phyloP scores from a whole-genome alignment of 2,797 vertebrate species.

The Epinephelus awoara region DNA sequence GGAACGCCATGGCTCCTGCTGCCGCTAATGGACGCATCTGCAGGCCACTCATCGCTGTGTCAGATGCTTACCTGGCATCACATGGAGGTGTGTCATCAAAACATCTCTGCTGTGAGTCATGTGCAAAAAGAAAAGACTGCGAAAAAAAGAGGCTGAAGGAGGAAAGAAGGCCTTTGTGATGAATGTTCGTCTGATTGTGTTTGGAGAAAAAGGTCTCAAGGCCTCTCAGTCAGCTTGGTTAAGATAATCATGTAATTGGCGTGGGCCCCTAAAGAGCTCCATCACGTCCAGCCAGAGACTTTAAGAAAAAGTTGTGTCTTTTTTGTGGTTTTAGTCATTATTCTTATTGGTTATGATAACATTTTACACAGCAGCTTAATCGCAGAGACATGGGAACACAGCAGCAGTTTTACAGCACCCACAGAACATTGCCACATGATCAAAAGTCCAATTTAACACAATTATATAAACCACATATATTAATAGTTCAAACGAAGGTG shows the following conservation, averaged over 20 bases:
- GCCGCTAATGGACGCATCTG: constrained; percentile 37
- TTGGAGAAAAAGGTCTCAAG: constrained; percentile 45
- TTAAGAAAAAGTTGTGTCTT: background rate
- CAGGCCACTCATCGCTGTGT: constrained; percentile 30
- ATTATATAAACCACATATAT: background rate
- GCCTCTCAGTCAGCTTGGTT: constrained; percentile 46
- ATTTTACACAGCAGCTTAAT: constrained; percentile 31
- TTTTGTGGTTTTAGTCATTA: constrained; percentile 28
- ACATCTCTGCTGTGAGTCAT: constrained; percentile 20
- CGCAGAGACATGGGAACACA: background rate
- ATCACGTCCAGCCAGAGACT: constrained; percentile 32
- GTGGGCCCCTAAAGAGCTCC: constrained; percentile 57
- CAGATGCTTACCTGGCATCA: constrained; percentile 52
- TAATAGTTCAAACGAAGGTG: constrained; percentile 1
- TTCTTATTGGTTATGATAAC: constrained; percentile 37
- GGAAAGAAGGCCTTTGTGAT: constrained; percentile 24
- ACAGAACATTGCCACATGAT: background rate
- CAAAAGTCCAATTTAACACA: constrained; percentile 10
- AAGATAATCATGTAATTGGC: constrained; percentile 72
- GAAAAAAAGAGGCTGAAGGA: background rate
- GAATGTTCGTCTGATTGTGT: constrained; percentile 49
- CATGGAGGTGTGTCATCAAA: constrained; percentile 38
- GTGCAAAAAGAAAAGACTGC: background rate
- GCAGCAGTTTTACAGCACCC: background rate
- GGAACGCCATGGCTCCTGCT: constrained; percentile 36